These are phyloP conservation scores for Paramisgurnus dabryanus DNA, from an alignment of 2,113 vertebrate species.

Conservation along the genomic window DNA sequence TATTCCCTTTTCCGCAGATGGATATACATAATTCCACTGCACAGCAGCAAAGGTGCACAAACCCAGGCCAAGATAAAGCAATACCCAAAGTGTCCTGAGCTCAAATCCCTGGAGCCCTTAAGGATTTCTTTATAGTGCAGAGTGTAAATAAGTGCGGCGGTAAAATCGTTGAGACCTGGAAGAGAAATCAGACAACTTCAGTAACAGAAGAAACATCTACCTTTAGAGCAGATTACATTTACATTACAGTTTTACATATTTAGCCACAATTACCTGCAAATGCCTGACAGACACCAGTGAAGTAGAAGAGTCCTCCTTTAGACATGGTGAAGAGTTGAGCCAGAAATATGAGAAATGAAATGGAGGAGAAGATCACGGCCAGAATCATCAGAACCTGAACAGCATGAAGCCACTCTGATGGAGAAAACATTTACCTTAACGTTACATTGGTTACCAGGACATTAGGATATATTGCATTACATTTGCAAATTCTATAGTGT, in stretches of 20 bases:
- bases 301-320: slow-evolving; percentile 86
- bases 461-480: not conserved
- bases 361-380: slow-evolving; percentile 82
- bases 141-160: slow-evolving; percentile 83
- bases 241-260: not conserved
- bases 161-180: slow-evolving; percentile 77
- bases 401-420: slow-evolving; percentile 82
- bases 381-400: slow-evolving; percentile 89
- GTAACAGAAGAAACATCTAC: not conserved
- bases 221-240: too few relatives aligned
- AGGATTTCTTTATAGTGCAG: slow-evolving; percentile 79
- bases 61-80: slow-evolving; percentile 86
- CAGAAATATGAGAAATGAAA: slow-evolving; percentile 88
- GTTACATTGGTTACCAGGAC: too few relatives aligned
- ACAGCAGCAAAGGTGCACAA: slow-evolving; percentile 81
- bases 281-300: slow-evolving; percentile 86
- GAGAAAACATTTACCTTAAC: not conserved
- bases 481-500: not conserved
- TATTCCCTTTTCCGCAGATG: slow-evolving; percentile 84
- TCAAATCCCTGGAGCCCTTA: slow-evolving; percentile 52
- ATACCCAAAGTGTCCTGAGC: slow-evolving; percentile 81
- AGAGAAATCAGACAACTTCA: not conserved
- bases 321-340: slow-evolving; percentile 88
- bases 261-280: slow-evolving; percentile 77
- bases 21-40: slow-evolving; percentile 84